Conservation (phyloP, 2,113 vertebrate genomes). For the Heterotilapia buettikoferi region DNA sequence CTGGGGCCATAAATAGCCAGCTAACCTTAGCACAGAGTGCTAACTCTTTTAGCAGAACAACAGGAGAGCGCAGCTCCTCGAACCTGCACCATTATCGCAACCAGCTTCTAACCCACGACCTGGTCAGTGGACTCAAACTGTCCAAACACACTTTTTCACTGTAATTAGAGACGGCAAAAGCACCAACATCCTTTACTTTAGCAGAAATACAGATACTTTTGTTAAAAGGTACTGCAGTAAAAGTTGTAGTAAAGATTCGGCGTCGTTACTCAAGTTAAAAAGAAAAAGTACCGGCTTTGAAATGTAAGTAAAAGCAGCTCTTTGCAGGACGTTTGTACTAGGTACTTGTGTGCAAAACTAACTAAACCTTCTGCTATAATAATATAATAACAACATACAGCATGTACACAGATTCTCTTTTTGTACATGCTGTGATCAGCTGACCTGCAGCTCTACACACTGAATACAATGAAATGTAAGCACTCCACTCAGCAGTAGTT, state of each 20-base stretch:
- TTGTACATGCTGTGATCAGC: not conserved
- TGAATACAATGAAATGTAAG: not conserved
- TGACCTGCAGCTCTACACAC: not conserved
- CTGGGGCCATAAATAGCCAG: not conserved
- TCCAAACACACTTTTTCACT: not conserved
- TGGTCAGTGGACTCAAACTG: not conserved
- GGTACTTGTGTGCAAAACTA: not conserved
- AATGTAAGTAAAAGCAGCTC: not conserved
- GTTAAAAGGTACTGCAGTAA: not conserved
- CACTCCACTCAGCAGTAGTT: not conserved
- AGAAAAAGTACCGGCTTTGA: not conserved
- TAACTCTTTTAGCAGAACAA: not conserved
- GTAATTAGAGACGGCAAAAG: rapidly evolving
- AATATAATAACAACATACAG: not conserved
- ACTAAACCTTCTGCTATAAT: not conserved
- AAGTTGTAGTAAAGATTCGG: not conserved
- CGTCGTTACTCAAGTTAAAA: not conserved
- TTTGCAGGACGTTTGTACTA: not conserved
- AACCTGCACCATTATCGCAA: not conserved
- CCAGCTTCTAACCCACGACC: not conserved
- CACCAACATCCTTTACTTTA: not conserved
- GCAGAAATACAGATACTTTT: not conserved
- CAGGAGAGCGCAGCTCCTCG: not conserved
- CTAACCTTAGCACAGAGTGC: not conserved
- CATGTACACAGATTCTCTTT: not conserved